Evolutionary conservation across 2,888 invertebrate genomes (phyloP).

Genomic region (Erpobdella octoculata): DNA sequence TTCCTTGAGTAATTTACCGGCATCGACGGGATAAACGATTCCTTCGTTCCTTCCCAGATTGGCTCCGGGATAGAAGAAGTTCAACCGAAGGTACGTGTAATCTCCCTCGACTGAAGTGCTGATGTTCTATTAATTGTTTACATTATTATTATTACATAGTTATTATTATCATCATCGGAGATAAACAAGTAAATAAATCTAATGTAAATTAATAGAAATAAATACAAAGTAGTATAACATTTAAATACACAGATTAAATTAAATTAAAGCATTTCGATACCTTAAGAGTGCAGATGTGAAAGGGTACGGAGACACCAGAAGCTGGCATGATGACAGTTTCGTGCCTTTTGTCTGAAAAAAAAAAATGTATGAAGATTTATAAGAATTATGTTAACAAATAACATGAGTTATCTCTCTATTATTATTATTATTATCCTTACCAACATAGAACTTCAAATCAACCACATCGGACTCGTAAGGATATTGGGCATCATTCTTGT

Average conservation of each 20-base stretch:
- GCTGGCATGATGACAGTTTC: slow-evolving; percentile 96
- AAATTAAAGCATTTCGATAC: slow-evolving; percentile 39
- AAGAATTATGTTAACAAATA: neutral
- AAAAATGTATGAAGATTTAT: neutral
- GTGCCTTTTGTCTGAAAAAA: slow-evolving; percentile 74
- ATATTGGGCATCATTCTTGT: slow-evolving; percentile 44
- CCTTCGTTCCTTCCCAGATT: slow-evolving; percentile 85
- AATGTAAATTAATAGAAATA: neutral
- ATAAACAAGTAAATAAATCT: neutral
- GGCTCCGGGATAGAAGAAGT: slow-evolving; percentile 96
- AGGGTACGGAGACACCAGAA: slow-evolving; percentile 90
- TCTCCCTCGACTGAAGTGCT: slow-evolving; percentile 97
- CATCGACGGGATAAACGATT: slow-evolving; percentile 81
- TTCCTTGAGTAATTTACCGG: slow-evolving; percentile 95
- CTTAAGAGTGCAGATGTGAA: slow-evolving; percentile 96
- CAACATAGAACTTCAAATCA: slow-evolving; percentile 78
- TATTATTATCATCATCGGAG: neutral
- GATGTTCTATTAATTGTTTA: slow-evolving; percentile 62
- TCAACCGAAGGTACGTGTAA: slow-evolving; percentile 91
- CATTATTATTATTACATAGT: neutral
- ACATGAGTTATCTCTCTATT: neutral
- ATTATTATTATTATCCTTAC: slow-evolving; percentile 56
- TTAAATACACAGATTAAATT: neutral
- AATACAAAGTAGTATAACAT: neutral
- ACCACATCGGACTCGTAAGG: slow-evolving; percentile 86